These are phyloP conservation scores for Drosophila kambysellisi DNA, from an alignment of 2,888 invertebrate species.

Conservation along the genomic window DNA sequence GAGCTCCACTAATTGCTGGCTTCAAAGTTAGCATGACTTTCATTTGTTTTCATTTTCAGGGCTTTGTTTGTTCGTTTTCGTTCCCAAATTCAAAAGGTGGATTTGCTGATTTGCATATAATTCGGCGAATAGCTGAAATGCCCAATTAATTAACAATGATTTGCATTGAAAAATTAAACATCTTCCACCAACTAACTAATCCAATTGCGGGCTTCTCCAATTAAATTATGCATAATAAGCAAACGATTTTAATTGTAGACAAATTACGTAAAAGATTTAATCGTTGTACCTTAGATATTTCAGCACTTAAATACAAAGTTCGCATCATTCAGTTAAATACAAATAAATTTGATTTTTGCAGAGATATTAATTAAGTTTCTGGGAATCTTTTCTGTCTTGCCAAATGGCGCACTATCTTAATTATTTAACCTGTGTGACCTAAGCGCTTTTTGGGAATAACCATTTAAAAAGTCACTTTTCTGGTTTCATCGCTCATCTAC, in stretches of 20 bases:
- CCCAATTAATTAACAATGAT: conserved; percentile 52
- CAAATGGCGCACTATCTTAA: conserved; percentile 13
- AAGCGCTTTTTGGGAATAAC: conserved; percentile 6
- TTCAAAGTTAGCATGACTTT: conserved; percentile 49
- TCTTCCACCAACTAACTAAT: conserved; percentile 18
- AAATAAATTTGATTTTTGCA: conserved; percentile 11
- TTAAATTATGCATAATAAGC: conserved; percentile 5
- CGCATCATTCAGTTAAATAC: not conserved
- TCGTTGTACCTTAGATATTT: not conserved
- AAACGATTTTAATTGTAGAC: not conserved
- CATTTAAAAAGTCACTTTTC: conserved; percentile 22
- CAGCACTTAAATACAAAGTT: not conserved
- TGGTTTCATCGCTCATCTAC: conserved; percentile 25
- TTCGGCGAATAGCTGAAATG: conserved; percentile 16
- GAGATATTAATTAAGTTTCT: conserved; percentile 14
- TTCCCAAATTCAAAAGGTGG: conserved; percentile 21
- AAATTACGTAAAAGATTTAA: not conserved
- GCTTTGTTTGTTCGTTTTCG: conserved; percentile 20
- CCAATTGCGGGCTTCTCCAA: conserved; percentile 9
- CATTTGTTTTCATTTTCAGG: conserved; percentile 36
- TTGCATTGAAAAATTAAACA: conserved; percentile 5
- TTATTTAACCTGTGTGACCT: conserved; percentile 19
- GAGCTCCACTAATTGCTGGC: conserved; percentile 47
- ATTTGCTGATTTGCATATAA: conserved; percentile 46
- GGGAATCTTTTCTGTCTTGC: not conserved